Evolutionary conservation across 92 coral and sea anemone genomes (phyloP).

Genomic region (Actinernus sp.): DNA sequence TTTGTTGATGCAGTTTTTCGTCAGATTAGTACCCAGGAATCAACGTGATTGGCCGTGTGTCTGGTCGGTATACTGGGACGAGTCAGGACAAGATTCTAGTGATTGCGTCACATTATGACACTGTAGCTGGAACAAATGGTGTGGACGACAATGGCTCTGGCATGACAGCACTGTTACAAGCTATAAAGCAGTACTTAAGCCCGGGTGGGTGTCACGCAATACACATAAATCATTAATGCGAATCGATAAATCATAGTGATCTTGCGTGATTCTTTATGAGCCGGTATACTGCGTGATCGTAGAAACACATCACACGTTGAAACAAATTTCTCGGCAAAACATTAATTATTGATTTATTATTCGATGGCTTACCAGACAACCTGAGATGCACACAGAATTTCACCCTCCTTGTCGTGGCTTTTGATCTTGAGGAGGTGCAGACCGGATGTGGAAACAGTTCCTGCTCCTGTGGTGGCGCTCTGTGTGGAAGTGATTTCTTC

Average conservation of each 20-base stretch:
- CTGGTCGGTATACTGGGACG: conserved; percentile 28
- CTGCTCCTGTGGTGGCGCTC: conserved; percentile 13
- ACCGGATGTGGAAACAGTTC: background rate
- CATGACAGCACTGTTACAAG: conserved; percentile 72
- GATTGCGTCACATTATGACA: conserved; percentile 82
- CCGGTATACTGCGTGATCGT: background rate
- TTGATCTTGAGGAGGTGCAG: conserved; percentile 68
- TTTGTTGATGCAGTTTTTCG: too few relatives aligned
- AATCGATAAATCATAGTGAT: too few relatives aligned
- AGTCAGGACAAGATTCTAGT: conserved; percentile 66
- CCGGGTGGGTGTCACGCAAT: too few relatives aligned
- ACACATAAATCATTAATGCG: too few relatives aligned
- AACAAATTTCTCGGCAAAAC: too few relatives aligned
- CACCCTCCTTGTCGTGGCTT: conserved; percentile 75
- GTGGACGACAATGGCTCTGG: conserved; percentile 90
- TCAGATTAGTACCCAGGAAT: conserved; percentile 47
- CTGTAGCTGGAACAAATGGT: conserved; percentile 62
- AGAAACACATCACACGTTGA: background rate
- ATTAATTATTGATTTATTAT: background rate
- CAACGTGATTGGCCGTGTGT: conserved; percentile 27
- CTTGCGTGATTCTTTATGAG: too few relatives aligned
- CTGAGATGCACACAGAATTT: conserved; percentile 40
- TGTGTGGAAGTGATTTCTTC: conserved; percentile 56
- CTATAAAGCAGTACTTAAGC: conserved; percentile 22
- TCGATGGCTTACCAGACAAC: conserved; percentile 32